These are phyloP conservation scores for Chirona hameri DNA, from an alignment of 2,888 invertebrate genomes.

Conservation along the genomic window DNA sequence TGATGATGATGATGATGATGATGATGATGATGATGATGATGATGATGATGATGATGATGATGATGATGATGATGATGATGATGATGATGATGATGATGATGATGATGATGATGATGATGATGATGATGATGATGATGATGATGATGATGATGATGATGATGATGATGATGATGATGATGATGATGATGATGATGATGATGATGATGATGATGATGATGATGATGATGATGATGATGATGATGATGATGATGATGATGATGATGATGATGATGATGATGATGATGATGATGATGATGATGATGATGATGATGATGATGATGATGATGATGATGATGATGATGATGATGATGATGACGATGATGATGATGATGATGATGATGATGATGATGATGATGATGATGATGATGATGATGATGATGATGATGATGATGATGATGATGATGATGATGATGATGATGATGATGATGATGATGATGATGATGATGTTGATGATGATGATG, in stretches of 20 bases:
- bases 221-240: background rate
- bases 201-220: constrained; percentile 10
- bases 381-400: constrained; percentile 8
- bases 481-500: background rate
- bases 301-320: constrained; percentile 22
- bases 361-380: constrained; percentile 9
- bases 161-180: constrained; percentile 22
- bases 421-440: constrained; percentile 22
- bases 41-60: constrained; percentile 22
- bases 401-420: constrained; percentile 6
- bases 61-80: constrained; percentile 22
- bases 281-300: constrained; percentile 9
- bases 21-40: constrained; percentile 22
- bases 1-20: constrained; percentile 22
- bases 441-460: constrained; percentile 22
- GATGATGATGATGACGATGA: too few relatives aligned
- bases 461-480: constrained; percentile 22
- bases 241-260: background rate
- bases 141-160: constrained; percentile 10
- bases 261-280: constrained; percentile 10
- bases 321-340: too few relatives aligned
- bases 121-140: constrained; percentile 5
- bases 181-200: constrained; percentile 22
- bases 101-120: constrained; percentile 22
- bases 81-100: constrained; percentile 22